Evolutionary conservation across 2,797 vertebrate species (phyloP).

Genomic region (Antrozous pallidus): DNA sequence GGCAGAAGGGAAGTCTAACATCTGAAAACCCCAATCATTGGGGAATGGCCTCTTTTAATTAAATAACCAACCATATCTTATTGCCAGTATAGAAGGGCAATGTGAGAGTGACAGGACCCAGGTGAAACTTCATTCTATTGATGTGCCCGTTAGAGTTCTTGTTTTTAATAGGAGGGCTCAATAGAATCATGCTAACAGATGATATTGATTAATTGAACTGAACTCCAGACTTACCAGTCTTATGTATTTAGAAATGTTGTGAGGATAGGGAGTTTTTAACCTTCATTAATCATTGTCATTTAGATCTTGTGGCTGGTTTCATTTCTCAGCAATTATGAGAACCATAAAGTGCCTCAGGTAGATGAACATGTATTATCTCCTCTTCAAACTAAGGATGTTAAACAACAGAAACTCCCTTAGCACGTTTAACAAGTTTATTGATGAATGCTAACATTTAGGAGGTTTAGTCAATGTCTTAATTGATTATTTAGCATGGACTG

Average conservation of each 20-base stretch:
- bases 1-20: slow-evolving; percentile 80
- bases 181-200: slow-evolving; percentile 5
- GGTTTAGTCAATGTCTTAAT: slow-evolving; percentile 45
- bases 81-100: slow-evolving; percentile 1
- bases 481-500: slow-evolving; percentile 49
- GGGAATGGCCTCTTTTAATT: slow-evolving; percentile 80
- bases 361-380: slow-evolving; percentile 42
- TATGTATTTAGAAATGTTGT: slow-evolving; percentile 52
- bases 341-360: slow-evolving; percentile 29
- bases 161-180: slow-evolving; percentile 51
- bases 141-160: slow-evolving; percentile 62
- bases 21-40: slow-evolving; percentile 77
- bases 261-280: slow-evolving; percentile 16
- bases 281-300: slow-evolving; percentile 63
- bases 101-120: background rate
- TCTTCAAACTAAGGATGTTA: slow-evolving; percentile 4
- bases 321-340: slow-evolving; percentile 65
- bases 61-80: slow-evolving; percentile 74
- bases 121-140: slow-evolving; percentile 69
- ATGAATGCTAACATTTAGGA: slow-evolving; percentile 44
- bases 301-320: slow-evolving; percentile 37
- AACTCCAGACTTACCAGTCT: slow-evolving; percentile 32
- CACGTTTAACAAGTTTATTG: slow-evolving; percentile 56
- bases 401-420: slow-evolving; percentile 19
- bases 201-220: slow-evolving; percentile 59